Evolutionary conservation across 2,797 vertebrate species (phyloP).

Genomic region (Acanthurus leucopareius): DNA sequence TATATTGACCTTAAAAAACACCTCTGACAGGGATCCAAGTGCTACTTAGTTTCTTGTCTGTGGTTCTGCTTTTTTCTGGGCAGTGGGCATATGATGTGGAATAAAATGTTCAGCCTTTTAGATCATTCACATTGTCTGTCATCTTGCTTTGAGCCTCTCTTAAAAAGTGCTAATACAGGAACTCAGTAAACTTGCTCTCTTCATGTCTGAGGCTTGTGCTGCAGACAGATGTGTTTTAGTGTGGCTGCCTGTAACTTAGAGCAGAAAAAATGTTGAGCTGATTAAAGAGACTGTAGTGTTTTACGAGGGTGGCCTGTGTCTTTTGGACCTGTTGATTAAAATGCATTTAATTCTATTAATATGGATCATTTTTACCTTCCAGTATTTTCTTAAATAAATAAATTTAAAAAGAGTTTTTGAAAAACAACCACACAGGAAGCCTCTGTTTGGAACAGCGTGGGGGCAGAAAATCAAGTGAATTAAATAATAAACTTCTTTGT

Average conservation of each 20-base stretch:
- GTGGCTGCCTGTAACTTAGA: conserved; percentile 6
- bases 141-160: conserved; percentile 61
- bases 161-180: conserved; percentile 57
- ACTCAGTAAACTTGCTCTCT: conserved; percentile 59
- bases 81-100: conserved; percentile 70
- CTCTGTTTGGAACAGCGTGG: conserved; percentile 42
- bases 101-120: conserved; percentile 63
- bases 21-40: conserved; percentile 74
- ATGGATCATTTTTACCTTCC: conserved; percentile 5
- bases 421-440: conserved; percentile 46
- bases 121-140: conserved; percentile 66
- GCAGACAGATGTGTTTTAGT: conserved; percentile 49
- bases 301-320: background rate
- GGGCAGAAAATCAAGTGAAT: conserved; percentile 53
- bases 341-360: background rate
- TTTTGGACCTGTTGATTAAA: conserved; percentile 17
- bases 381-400: conserved; percentile 23
- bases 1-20: conserved; percentile 81
- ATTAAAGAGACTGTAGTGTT: background rate
- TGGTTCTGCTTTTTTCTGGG: conserved; percentile 79
- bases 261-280: conserved; percentile 4
- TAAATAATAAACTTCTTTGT: conserved; percentile 84
- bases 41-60: conserved; percentile 71
- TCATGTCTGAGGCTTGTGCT: conserved; percentile 48
- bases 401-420: background rate